Conservation (phyloP, 2,888 invertebrate species). For the Tromatobia lineatoria region DNA sequence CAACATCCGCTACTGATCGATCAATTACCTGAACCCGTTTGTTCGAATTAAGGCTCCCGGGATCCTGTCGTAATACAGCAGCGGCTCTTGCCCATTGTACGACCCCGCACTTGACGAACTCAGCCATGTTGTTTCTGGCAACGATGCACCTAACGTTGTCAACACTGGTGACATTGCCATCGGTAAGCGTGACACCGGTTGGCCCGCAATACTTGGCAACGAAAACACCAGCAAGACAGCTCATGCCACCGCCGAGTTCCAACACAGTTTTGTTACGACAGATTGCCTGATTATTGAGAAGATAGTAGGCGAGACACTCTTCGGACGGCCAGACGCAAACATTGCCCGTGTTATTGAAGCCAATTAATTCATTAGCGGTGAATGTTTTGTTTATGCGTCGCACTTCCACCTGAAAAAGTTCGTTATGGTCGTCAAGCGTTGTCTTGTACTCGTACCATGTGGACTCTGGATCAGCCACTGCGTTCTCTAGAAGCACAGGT, state of each 20-base stretch:
- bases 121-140: constrained; percentile 88
- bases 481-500: constrained; percentile 75
- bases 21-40: constrained; percentile 78
- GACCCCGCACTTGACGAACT: constrained; percentile 85
- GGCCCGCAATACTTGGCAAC: constrained; percentile 90
- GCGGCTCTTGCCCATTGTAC: constrained; percentile 83
- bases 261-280: constrained; percentile 90
- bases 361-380: constrained; percentile 91
- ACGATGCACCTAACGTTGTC: constrained; percentile 90
- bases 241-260: constrained; percentile 95
- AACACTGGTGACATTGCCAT: constrained; percentile 92
- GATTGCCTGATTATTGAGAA: constrained; percentile 88
- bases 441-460: constrained; percentile 89
- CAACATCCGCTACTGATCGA: not conserved
- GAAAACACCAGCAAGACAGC: constrained; percentile 92
- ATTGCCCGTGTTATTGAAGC: constrained; percentile 94
- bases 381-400: constrained; percentile 88
- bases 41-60: constrained; percentile 68
- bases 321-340: constrained; percentile 94
- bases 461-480: constrained; percentile 75
- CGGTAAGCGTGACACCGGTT: constrained; percentile 90
- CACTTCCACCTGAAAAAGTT: constrained; percentile 87
- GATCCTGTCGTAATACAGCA: constrained; percentile 76
- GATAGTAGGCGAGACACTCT: constrained; percentile 90
- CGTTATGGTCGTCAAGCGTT: constrained; percentile 82